Conservation (phyloP, 1,140 invertebrate genomes). For the Gonatopus flavifemur region DNA sequence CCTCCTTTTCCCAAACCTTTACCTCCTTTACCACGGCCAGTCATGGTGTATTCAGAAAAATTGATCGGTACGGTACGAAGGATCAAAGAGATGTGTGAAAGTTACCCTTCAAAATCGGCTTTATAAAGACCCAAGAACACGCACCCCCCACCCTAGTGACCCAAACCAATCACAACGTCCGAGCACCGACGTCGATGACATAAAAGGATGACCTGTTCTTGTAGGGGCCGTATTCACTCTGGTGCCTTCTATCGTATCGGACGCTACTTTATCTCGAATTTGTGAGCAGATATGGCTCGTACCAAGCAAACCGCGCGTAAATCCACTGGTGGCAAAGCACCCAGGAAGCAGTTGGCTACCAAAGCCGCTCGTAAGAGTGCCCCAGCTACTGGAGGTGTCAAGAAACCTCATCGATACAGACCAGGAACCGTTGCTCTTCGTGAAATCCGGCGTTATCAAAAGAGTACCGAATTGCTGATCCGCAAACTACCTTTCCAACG, state of each 20-base stretch:
- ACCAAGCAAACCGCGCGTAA: constrained; percentile 23
- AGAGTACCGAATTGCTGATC: constrained; percentile 23
- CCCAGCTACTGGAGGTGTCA: constrained; percentile 74
- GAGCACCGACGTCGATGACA: too few species aligned
- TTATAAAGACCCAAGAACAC: too few species aligned
- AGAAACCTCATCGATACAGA: constrained; percentile 68
- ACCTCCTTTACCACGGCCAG: constrained; percentile 29
- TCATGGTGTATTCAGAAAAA: constrained; percentile 10
- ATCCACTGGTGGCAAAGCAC: constrained; percentile 67
- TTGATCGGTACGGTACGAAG: too few species aligned
- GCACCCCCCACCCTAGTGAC: neutral
- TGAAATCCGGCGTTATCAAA: constrained; percentile 24
- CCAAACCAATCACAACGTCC: too few species aligned
- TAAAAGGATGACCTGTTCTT: neutral
- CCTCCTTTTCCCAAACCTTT: constrained; percentile 34
- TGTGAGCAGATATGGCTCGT: constrained; percentile 38
- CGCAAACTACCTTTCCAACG: constrained; percentile 21
- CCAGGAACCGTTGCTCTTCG: constrained; percentile 27
- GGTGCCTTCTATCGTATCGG: too few species aligned
- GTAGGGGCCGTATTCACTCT: constrained; percentile 23
- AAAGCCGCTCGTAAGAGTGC: constrained; percentile 77
- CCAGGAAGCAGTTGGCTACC: constrained; percentile 83
- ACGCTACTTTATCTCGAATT: too few species aligned
- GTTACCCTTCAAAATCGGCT: too few species aligned
- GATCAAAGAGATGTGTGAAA: too few species aligned